phyloP scores from a whole-genome alignment of 1,140 invertebrate species.

The Anastatus disparis region DNA sequence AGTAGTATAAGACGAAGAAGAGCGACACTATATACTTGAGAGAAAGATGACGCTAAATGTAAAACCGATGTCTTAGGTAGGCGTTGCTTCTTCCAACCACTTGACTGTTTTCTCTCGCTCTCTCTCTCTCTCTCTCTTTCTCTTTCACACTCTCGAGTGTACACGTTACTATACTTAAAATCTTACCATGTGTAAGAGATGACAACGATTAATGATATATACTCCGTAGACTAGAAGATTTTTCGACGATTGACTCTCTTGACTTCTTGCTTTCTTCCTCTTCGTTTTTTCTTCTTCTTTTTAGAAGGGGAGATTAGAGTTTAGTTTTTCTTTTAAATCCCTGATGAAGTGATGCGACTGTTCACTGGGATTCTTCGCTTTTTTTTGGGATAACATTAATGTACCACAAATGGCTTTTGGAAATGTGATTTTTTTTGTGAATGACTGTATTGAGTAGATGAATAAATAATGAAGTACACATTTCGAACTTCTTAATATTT shows the following conservation, averaged over 20 bases:
- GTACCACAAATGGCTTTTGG: too few relatives aligned
- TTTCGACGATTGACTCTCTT: background rate
- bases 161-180: too few relatives aligned
- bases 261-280: background rate
- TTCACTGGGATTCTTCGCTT: too few relatives aligned
- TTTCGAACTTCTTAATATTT: too few relatives aligned
- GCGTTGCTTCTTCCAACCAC: background rate
- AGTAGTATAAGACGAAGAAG: constrained; percentile 5
- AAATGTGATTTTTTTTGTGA: too few relatives aligned
- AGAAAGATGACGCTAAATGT: constrained; percentile 42
- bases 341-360: too few relatives aligned
- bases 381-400: too few relatives aligned
- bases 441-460: too few relatives aligned
- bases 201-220: constrained; percentile 25
- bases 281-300: background rate
- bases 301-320: too few relatives aligned
- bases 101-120: background rate
- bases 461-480: too few relatives aligned
- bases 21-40: constrained; percentile 29
- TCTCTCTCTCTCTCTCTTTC: background rate
- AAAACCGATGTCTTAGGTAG: constrained; percentile 38
- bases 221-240: constrained; percentile 20
- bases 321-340: too few relatives aligned
- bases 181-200: too few relatives aligned
- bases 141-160: background rate